Conservation (phyloP, 2,888 invertebrate species). For the Cactoblastis cactorum region DNA sequence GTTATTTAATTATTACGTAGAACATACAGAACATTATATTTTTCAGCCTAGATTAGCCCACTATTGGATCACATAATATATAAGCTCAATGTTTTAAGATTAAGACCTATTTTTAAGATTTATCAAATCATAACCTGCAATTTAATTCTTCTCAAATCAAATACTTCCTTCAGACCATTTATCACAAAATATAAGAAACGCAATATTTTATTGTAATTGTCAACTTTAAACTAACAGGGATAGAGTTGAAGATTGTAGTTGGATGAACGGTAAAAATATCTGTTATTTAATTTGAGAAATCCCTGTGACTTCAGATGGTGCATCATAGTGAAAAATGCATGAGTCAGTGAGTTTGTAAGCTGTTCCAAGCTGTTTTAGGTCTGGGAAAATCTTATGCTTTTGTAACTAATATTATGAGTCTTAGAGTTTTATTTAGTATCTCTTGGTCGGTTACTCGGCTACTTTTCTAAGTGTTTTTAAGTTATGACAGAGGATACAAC, state of each 20-base stretch:
- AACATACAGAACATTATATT: no score
- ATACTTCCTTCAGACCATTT: neutral
- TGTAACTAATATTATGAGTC: neutral
- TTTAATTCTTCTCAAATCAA: neutral
- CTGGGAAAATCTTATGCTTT: neutral
- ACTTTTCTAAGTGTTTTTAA: neutral
- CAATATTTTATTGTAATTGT: neutral
- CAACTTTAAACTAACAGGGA: neutral
- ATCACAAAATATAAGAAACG: neutral
- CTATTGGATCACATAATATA: no score
- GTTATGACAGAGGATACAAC: no score
- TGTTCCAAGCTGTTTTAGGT: conserved; percentile 13
- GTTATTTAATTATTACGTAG: no score
- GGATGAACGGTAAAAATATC: conserved; percentile 17
- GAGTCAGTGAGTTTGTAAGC: conserved; percentile 45
- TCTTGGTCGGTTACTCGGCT: neutral
- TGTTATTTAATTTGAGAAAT: conserved; percentile 38
- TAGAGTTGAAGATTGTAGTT: neutral
- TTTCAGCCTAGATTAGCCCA: no score
- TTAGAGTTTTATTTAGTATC: neutral
- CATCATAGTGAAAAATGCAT: conserved; percentile 60
- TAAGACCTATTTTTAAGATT: neutral
- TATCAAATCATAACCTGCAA: neutral
- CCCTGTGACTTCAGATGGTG: conserved; percentile 32
- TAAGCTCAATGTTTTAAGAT: no score